These are phyloP conservation scores for Paguma larvata DNA, from an alignment of 2,797 vertebrate species.

Conservation along the genomic window DNA sequence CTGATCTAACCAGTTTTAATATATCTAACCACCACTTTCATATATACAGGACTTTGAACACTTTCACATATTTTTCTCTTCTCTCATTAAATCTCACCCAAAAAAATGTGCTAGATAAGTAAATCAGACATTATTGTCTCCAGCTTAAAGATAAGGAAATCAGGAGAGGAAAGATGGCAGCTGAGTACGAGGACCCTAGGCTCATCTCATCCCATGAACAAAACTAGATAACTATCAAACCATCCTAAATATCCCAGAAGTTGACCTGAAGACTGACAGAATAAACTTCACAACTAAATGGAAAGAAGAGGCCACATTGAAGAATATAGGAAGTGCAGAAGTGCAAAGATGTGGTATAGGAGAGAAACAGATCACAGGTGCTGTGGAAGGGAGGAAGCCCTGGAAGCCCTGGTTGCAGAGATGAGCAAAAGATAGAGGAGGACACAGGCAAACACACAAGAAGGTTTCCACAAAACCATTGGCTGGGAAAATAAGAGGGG, in stretches of 20 bases:
- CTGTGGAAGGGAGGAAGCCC: not conserved
- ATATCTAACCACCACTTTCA: not conserved
- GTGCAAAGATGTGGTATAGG: not conserved
- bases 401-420: not conserved
- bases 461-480: not conserved
- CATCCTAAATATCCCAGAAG: not conserved
- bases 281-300: not conserved
- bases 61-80: not conserved
- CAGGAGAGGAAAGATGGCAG: not conserved
- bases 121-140: not conserved
- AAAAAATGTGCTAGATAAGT: not conserved
- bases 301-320: not conserved
- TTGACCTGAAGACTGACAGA: not conserved
- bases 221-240: not conserved
- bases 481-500: not conserved
- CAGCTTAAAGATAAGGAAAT: not conserved
- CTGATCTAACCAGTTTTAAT: not conserved
- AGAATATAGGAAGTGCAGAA: not conserved
- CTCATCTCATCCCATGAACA: not conserved
- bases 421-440: not conserved
- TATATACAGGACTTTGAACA: not conserved
- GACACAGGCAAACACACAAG: not conserved
- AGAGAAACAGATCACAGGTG: not conserved
- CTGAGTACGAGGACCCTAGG: not conserved
- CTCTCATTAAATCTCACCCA: not conserved